Evolutionary conservation across 2,797 vertebrate species (phyloP), one percentile per base, ranked within the genome.

Genomic region (Rhinichthys osculus): DNA sequence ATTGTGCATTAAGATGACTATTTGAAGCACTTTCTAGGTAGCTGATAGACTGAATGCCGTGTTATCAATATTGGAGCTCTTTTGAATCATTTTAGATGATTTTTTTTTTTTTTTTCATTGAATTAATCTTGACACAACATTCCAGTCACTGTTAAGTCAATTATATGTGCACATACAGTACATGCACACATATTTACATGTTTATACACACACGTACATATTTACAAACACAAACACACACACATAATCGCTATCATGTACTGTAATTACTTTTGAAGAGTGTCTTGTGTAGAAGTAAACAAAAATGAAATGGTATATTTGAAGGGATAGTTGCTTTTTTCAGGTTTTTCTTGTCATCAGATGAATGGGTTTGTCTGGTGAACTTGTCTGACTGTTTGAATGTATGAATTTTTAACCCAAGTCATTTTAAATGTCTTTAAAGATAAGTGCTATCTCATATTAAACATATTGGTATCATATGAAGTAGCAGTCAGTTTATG

Each of bases 21-120:
- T 89, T 83, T 88, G 72, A 90, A 90, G 89, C 89, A 90, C 89
- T 90, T 89, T 90, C 70, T 89, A 83, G 71, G 50, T 67, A 86
- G 82, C 54, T 86, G 87, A 88, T 90, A 86, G 89, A 87, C 86
- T 86, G 87, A 85, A 89, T 86, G 85, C 50, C 23, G 80, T 89
- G 88, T 84, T 84, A 87, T 85, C 84, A 83, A 87, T 81, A 86
- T 83, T 85, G 84, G 86, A 87, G 88, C 85, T 89, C 70, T 86
- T 85, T 89, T 83, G 33, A 89, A 71, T 86, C 38, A 85, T 83
- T 87, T 76, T 82, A 67, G 78, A 42, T 52, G 50, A 70, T 52
- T 35, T 38, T 47, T 64, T 76, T 74, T 86, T 67, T 67, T 54
- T 13, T 64, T 76, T 74, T 86, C 70, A 87, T 87, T 90, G 77